Conservation (phyloP, 2,797 vertebrate species). For the Sebastes reedi region DNA sequence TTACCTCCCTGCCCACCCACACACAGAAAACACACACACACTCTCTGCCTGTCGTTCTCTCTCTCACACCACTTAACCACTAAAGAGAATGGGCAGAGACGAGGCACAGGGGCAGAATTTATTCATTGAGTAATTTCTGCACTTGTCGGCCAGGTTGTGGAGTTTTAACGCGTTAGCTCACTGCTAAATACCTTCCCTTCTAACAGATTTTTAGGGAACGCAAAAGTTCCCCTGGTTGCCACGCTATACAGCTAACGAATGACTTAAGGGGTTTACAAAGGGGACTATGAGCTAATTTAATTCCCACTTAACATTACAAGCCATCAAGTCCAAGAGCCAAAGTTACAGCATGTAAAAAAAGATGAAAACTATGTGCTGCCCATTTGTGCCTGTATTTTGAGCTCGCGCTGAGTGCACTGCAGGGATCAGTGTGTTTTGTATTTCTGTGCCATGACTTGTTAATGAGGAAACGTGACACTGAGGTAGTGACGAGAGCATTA, state of each 20-base stretch:
- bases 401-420: background rate
- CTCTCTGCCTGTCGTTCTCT: background rate
- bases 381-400: background rate
- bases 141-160: background rate
- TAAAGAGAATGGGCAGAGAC: constrained; percentile 13
- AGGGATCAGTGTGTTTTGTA: constrained; percentile 4
- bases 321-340: background rate
- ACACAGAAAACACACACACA: background rate
- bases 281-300: background rate
- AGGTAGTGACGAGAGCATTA: constrained; percentile 57
- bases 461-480: constrained; percentile 69
- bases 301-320: background rate
- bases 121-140: constrained; percentile 33
- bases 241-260: background rate
- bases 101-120: constrained; percentile 20
- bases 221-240: background rate
- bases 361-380: background rate
- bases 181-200: background rate
- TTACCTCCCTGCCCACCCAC: constrained; percentile 12
- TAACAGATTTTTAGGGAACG: background rate
- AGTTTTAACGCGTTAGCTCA: background rate
- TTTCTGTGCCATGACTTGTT: constrained; percentile 55
- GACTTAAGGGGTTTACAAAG: background rate
- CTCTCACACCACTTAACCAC: constrained; percentile 29
- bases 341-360: background rate